Evolutionary conservation across 2,113 vertebrate species (phyloP).

Genomic region (Salvelinus fontinalis): DNA sequence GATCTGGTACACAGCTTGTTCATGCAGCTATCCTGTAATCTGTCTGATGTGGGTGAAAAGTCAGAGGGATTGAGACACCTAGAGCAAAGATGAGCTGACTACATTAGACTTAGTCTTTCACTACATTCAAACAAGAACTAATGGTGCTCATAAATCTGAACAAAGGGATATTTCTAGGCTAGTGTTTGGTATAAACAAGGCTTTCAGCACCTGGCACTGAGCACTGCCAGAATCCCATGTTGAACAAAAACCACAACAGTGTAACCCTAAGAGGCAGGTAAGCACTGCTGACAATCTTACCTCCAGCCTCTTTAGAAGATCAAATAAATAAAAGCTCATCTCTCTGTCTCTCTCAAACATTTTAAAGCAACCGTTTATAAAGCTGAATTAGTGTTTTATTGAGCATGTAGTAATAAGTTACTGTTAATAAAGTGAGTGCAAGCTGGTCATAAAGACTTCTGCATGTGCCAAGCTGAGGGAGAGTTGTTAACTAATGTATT

Average conservation of each 20-base stretch:
- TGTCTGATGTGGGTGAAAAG: constrained; percentile 53
- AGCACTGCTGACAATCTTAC: constrained; percentile 39
- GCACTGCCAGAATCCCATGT: constrained; percentile 64
- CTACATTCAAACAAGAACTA: too few species aligned
- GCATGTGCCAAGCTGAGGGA: constrained; percentile 16
- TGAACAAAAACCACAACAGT: constrained; percentile 59
- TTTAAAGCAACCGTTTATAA: constrained; percentile 22
- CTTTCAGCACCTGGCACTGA: constrained; percentile 59
- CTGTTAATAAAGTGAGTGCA: constrained; percentile 26
- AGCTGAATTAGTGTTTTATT: constrained; percentile 26
- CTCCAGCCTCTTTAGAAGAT: constrained; percentile 25
- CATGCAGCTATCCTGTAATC: constrained; percentile 57
- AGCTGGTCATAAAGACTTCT: constrained; percentile 21
- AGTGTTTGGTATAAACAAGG: too few species aligned
- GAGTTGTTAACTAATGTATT: constrained; percentile 41
- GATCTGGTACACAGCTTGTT: constrained; percentile 54
- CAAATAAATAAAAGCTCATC: background rate
- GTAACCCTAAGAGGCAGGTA: constrained; percentile 40
- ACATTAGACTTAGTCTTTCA: too few species aligned
- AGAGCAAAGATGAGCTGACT: too few species aligned
- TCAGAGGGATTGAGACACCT: background rate
- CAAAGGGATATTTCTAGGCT: too few species aligned
- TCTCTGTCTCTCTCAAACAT: background rate
- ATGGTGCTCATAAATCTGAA: too few species aligned
- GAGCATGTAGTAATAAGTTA: constrained; percentile 20